Evolutionary conservation across 2,888 invertebrate species (phyloP).

Genomic region (Stenotaenia linearis): DNA sequence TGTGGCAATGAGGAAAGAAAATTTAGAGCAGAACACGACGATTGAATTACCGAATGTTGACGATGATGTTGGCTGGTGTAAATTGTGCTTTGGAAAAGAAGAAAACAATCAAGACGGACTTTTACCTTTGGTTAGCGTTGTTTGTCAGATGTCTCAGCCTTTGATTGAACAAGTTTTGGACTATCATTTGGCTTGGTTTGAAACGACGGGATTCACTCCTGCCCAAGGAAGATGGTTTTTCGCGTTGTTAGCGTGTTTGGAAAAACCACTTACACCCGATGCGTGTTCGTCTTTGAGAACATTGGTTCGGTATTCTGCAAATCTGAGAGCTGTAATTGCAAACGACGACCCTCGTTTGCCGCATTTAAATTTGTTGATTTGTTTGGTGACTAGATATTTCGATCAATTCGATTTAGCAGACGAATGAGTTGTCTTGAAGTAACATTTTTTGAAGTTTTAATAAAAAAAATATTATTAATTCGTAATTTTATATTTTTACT

Average conservation of each 20-base stretch:
- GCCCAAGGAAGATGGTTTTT: constrained; percentile 64
- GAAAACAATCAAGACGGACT: constrained; percentile 39
- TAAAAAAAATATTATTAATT: no score
- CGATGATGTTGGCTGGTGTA: constrained; percentile 51
- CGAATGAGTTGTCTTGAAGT: constrained; percentile 30
- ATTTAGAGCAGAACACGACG: constrained; percentile 36
- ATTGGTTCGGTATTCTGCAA: constrained; percentile 58
- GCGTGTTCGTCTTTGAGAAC: constrained; percentile 60
- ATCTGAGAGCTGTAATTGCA: constrained; percentile 46
- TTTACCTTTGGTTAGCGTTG: constrained; percentile 47
- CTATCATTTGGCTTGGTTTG: constrained; percentile 52
- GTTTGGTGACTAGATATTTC: constrained; percentile 67
- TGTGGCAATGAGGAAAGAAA: constrained; percentile 33
- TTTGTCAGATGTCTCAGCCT: constrained; percentile 51
- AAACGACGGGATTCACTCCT: constrained; percentile 50
- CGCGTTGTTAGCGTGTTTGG: constrained; percentile 59
- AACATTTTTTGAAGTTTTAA: no score
- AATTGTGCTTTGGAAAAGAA: constrained; percentile 48
- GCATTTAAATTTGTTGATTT: constrained; percentile 62
- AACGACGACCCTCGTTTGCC: constrained; percentile 38
- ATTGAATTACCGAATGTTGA: constrained; percentile 42
- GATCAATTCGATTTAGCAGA: constrained; percentile 69
- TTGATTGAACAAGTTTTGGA: constrained; percentile 51
- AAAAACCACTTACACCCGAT: constrained; percentile 62
- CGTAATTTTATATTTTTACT: background rate